These are phyloP conservation scores for Lasioglossum morio DNA, from an alignment of 2,888 invertebrate species.

Conservation along the genomic window DNA sequence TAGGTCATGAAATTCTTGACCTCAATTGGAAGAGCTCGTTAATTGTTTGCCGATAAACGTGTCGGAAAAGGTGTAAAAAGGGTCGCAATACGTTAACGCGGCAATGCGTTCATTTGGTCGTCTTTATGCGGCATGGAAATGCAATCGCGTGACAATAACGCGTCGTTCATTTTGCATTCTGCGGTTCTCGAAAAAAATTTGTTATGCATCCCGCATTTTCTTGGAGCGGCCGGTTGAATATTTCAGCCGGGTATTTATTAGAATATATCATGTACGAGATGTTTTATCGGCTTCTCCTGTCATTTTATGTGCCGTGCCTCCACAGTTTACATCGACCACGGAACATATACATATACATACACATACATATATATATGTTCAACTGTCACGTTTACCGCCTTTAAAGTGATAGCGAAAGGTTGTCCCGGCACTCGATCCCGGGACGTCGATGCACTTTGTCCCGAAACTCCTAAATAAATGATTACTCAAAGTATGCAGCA, in stretches of 20 bases:
- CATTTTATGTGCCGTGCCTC: conserved; percentile 45
- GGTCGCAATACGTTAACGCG: not conserved
- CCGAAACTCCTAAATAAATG: conserved; percentile 60
- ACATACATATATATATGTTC: conserved; percentile 23
- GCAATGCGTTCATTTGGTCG: not conserved
- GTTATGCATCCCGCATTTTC: conserved; percentile 18
- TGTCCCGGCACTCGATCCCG: conserved; percentile 11
- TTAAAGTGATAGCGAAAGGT: conserved; percentile 50
- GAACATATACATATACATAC: not conserved
- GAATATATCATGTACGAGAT: conserved; percentile 46
- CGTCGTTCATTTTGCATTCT: not conserved
- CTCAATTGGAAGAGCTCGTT: not conserved
- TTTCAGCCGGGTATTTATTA: conserved; percentile 53
- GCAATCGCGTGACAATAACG: conserved; percentile 17
- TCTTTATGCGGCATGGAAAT: not conserved
- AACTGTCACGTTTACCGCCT: conserved; percentile 46
- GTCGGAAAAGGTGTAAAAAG: too few relatives aligned
- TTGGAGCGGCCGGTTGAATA: conserved; percentile 36
- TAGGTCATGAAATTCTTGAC: not conserved
- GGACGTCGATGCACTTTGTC: conserved; percentile 58
- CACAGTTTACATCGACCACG: conserved; percentile 34
- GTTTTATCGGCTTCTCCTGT: conserved; percentile 52
- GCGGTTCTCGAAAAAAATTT: not conserved
- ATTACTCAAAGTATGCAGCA: conserved; percentile 38
- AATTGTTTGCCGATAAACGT: not conserved